These are phyloP conservation scores for Leptoteleia sp. DNA, from an alignment of 1,140 invertebrate species.

Conservation along the genomic window DNA sequence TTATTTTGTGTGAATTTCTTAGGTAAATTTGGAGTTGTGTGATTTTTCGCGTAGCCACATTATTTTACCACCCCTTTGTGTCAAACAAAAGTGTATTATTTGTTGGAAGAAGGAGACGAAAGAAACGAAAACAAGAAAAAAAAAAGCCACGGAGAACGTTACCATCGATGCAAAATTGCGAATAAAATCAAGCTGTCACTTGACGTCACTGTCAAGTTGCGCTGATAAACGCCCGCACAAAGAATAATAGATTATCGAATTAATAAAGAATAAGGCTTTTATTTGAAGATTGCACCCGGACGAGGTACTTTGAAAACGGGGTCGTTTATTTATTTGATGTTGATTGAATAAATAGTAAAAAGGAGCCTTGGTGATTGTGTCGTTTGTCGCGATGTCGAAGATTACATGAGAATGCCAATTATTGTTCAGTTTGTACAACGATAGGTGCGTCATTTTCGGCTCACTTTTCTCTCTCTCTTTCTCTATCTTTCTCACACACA, in stretches of 20 bases:
- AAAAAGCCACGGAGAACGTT: too few relatives aligned
- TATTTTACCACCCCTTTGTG: too few relatives aligned
- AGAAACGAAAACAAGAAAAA: too few relatives aligned
- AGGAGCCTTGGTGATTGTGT: background rate
- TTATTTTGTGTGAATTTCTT: too few relatives aligned
- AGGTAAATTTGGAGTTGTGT: too few relatives aligned
- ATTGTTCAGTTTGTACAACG: background rate
- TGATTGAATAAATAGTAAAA: slow-evolving; percentile 36
- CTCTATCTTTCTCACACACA: too few relatives aligned
- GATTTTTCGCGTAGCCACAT: too few relatives aligned
- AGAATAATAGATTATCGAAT: slow-evolving; percentile 45
- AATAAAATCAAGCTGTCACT: slow-evolving; percentile 2
- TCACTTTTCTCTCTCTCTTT: too few relatives aligned
- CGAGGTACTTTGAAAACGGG: slow-evolving; percentile 6
- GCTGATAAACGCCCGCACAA: background rate
- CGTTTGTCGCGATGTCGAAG: slow-evolving; percentile 6
- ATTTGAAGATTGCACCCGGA: slow-evolving; percentile 28
- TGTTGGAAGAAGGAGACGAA: too few relatives aligned
- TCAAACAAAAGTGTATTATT: too few relatives aligned
- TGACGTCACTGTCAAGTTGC: slow-evolving; percentile 3
- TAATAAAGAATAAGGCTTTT: slow-evolving; percentile 32
- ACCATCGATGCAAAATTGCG: too few relatives aligned
- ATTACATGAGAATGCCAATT: slow-evolving; percentile 28
- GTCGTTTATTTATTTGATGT: slow-evolving; percentile 25
- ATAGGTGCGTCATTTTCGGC: slow-evolving; percentile 20